Base-by-base conservation (phyloP, 2,888 invertebrate species). In the Latheticus oryzae region DNA sequence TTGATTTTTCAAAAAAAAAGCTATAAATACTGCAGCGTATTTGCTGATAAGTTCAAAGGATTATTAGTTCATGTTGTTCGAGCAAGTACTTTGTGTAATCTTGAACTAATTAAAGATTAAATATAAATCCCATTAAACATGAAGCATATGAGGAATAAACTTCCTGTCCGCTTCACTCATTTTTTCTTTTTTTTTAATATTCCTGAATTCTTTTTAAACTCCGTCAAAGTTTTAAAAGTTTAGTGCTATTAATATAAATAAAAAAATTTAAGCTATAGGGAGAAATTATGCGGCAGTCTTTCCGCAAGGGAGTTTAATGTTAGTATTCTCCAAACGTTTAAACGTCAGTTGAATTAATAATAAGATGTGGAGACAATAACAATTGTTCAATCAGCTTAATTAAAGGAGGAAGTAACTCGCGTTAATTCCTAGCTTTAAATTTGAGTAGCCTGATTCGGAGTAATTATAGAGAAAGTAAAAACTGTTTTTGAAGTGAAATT, bases 331-430 rank as follows among this genome's bases (percentile, higher is more conserved):
- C 38, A 38, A 38, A 38, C 21, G 5, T 23, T 38, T 23, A 19
- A 12, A 38, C 21, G 21, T 38, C 2, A 13, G 3, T 16, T 15
- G 38, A 38, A 38, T 38, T 35, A 35, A 16, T 38, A 38, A 38
- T 38, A 38, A 38, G 38, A 38, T 23, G 45, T 21, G 30, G 12
- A 43, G 43, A 30, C 26, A 43, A 43, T 43, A 43, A 43, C 16
- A 30, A 30, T 45, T 30, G 16, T 21, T 32, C 30, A 45, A 45
- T 45, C 45, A 45, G 28, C 30, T 30, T 45, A 45, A 45, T 45
- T 45, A 45, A 30, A 45, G 42, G 24, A 30, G 26, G 45, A 19
- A 19, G 30, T 28, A 4, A 45, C 32, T 45, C 30, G 32, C 21
- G 45, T 32, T 45, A 45, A 32, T 16, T 45, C 32, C 30, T 9